Evolutionary conservation across 2,888 invertebrate species (phyloP), one percentile per base, ranked within the genome.

Genomic region (Leuctra nigra): DNA sequence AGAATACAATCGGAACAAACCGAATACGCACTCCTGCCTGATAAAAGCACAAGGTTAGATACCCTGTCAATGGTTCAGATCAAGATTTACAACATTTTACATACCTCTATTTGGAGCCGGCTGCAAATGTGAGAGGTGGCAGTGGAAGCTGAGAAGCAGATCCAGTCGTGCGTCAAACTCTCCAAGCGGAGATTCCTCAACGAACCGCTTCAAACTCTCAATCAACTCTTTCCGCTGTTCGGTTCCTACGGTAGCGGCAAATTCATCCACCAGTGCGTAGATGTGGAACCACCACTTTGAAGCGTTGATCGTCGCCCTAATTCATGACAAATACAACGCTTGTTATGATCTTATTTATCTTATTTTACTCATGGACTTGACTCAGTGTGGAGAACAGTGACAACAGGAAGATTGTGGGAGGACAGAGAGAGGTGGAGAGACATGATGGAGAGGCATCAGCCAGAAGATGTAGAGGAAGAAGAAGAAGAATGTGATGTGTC

Each of bases 211-310:
- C 33, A 97, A 72, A 1, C 84, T 80, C 25, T 77, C 69, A 1
- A 82, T 74, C 67, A 77, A 68, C 64, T 74, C 78, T 53, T 66
- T 71, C 25, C 65, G 69, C 69, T 67, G 62, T 57, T 66, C 9
- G 67, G 63, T 60, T 25, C 68, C 66, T 66, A 60, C 44, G 41
- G 24, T 71, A 14, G 68, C 62, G 4, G 82, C 69, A 66, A 83
- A 86, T 36, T 83, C 80, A 48, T 82, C 78, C 36, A 87, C 72
- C 0, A 90, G 75, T 20, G 83, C 80, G 69, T 88, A 93, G 46
- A 96, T 71, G 69, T 89, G 86, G 73, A 93, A 90, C 94, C 95
- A 97, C 82, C 91, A 95, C 68, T 87, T 89, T 61, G 86, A 81
- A 0, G 87, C 82, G 60, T 82, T 80, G 0, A 80, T 74, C 67